Conservation (phyloP, 2,888 invertebrate species). For the Macrophya alboannulata region DNA sequence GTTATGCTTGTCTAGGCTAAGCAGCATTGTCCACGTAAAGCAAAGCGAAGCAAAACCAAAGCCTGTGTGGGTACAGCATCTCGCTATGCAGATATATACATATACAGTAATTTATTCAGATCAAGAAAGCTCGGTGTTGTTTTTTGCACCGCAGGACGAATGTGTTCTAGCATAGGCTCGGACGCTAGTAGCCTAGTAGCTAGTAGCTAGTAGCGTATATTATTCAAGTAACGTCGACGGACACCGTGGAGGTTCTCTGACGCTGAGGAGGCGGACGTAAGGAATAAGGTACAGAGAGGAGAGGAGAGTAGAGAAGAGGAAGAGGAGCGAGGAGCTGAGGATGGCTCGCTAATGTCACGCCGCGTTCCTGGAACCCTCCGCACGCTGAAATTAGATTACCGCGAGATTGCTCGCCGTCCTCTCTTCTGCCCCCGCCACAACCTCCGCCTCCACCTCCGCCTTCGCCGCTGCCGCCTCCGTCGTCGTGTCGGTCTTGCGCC, state of each 20-base stretch:
- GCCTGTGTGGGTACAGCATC: not conserved
- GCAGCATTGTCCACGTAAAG: not conserved
- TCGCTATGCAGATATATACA: not conserved
- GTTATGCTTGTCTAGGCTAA: not conserved
- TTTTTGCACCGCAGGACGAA: constrained; percentile 55
- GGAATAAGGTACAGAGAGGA: constrained; percentile 6
- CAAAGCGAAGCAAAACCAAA: not conserved
- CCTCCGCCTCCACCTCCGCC: not conserved
- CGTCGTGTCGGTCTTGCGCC: constrained; percentile 31
- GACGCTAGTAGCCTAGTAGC: not conserved
- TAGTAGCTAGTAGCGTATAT: not conserved
- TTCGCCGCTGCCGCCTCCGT: not conserved
- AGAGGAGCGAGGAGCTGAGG: constrained; percentile 61
- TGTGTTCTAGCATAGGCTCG: constrained; percentile 35
- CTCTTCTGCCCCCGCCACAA: constrained; percentile 60
- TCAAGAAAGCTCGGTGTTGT: not conserved
- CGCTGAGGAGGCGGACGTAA: constrained; percentile 20
- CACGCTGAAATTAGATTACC: constrained; percentile 79
- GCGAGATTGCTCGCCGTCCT: constrained; percentile 75
- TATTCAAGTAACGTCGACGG: not conserved
- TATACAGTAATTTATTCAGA: constrained; percentile 47
- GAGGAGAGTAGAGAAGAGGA: constrained; percentile 57
- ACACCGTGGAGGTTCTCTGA: not conserved
- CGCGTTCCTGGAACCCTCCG: constrained; percentile 77
- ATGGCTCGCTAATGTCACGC: constrained; percentile 76